These are phyloP conservation scores for Mechanitis mazaeus DNA, from an alignment of 2,888 invertebrate species.

Conservation along the genomic window DNA sequence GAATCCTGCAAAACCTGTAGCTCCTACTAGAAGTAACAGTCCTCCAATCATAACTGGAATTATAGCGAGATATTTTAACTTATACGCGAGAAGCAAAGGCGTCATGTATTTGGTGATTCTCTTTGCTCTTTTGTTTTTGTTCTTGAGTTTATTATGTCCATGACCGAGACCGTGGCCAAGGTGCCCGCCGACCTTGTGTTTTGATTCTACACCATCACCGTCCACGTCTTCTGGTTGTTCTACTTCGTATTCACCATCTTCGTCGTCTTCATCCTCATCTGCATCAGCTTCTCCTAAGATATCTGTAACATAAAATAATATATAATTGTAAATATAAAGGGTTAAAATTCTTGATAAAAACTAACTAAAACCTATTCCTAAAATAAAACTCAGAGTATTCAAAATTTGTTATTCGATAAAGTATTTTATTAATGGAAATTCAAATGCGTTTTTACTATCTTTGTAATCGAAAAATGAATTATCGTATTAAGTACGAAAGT, in stretches of 20 bases:
- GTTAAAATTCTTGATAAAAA: too few species aligned
- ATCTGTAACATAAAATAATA: conserved; percentile 44
- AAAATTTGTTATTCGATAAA: neutral
- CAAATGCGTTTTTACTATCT: conserved; percentile 29
- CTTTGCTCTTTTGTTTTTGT: conserved; percentile 44
- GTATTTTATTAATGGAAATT: too few species aligned
- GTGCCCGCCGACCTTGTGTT: conserved; percentile 21
- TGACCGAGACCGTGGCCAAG: conserved; percentile 26
- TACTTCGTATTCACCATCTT: conserved; percentile 47
- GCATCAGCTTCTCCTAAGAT: conserved; percentile 58
- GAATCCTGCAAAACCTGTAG: conserved; percentile 89
- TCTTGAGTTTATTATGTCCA: conserved; percentile 29
- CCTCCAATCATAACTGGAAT: conserved; percentile 86
- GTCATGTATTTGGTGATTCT: conserved; percentile 81
- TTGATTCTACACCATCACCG: conserved; percentile 10
- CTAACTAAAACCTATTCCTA: too few species aligned
- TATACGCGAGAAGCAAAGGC: conserved; percentile 87
- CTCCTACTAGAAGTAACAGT: conserved; percentile 83
- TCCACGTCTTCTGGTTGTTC: conserved; percentile 39
- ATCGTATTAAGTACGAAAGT: conserved; percentile 34
- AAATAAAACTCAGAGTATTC: too few species aligned
- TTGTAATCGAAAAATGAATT: conserved; percentile 31
- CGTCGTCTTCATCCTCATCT: conserved; percentile 47
- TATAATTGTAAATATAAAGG: too few species aligned
- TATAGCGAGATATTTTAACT: conserved; percentile 87